Conservation (phyloP, 2,797 vertebrate species). For the Rhyacichthys aspro region DNA sequence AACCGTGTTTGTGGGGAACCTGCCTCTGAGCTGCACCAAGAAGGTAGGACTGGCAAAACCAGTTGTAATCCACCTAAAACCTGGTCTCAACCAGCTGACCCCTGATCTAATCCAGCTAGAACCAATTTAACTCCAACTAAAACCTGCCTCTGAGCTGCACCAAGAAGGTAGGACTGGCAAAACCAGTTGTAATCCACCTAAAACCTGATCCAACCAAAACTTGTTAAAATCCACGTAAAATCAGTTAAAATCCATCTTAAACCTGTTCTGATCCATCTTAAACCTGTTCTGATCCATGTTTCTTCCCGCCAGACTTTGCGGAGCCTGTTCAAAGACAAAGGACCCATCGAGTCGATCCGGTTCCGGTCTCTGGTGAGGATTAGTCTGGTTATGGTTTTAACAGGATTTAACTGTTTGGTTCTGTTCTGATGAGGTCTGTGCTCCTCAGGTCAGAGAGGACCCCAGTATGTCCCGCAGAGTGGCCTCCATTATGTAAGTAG, state of each 20-base stretch:
- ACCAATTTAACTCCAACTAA: too few relatives aligned
- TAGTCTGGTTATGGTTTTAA: not conserved
- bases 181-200: not conserved
- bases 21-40: constrained; percentile 84
- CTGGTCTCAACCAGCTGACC: too few relatives aligned
- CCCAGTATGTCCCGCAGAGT: constrained; percentile 84
- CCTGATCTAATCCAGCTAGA: not conserved
- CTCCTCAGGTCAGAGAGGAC: constrained; percentile 89
- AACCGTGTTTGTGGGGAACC: constrained; percentile 93
- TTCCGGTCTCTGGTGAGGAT: constrained; percentile 90
- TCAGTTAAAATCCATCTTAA: too few relatives aligned
- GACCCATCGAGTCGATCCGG: constrained; percentile 88
- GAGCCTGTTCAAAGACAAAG: constrained; percentile 85
- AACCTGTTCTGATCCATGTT: not conserved
- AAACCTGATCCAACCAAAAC: not conserved
- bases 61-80: not conserved
- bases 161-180: constrained; percentile 78
- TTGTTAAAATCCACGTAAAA: too few relatives aligned
- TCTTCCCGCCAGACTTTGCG: constrained; percentile 78
- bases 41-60: constrained; percentile 76
- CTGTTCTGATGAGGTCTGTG: not conserved
- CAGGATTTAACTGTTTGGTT: not conserved
- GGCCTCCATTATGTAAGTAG: constrained; percentile 84
- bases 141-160: constrained; percentile 87
- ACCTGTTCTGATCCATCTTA: too few relatives aligned